These are phyloP conservation scores for Synergus umbraculus DNA, from an alignment of 2,888 invertebrate species.

Conservation along the genomic window DNA sequence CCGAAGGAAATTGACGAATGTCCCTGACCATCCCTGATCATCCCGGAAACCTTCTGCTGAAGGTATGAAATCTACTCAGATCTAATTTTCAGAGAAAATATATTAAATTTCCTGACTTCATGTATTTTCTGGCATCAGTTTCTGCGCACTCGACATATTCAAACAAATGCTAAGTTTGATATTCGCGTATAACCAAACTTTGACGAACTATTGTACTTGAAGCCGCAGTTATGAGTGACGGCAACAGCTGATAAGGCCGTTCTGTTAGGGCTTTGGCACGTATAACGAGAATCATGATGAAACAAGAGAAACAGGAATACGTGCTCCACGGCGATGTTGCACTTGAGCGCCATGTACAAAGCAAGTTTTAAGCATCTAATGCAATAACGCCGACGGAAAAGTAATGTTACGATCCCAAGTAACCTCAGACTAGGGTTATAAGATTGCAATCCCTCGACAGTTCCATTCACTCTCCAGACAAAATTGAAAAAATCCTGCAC, in stretches of 20 bases:
- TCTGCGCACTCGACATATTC: conserved; percentile 19
- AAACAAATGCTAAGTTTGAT: conserved; percentile 15
- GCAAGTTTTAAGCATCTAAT: conserved; percentile 31
- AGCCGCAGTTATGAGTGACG: conserved; percentile 23
- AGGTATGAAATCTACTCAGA: not conserved
- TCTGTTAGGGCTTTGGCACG: conserved; percentile 23
- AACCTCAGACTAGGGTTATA: conserved; percentile 19
- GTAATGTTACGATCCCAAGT: conserved; percentile 9
- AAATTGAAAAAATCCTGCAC: conserved; percentile 19
- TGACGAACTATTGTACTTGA: conserved; percentile 3
- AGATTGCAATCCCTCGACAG: conserved; percentile 8
- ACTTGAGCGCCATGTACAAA: conserved; percentile 6
- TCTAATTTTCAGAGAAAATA: not conserved
- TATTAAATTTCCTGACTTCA: not conserved
- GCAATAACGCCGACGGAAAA: conserved; percentile 27
- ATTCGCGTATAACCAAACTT: conserved; percentile 17
- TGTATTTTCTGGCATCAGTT: conserved; percentile 8
- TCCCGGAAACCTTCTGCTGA: not conserved
- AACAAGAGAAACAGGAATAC: conserved; percentile 37
- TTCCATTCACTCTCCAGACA: conserved; percentile 1
- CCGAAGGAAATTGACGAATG: not conserved
- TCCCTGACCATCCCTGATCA: not conserved
- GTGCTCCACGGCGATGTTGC: conserved; percentile 4
- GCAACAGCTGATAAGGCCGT: conserved; percentile 34
- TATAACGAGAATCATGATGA: not conserved